These are phyloP conservation scores for Operophtera brumata DNA, from an alignment of 2,888 invertebrate genomes.

Conservation along the genomic window DNA sequence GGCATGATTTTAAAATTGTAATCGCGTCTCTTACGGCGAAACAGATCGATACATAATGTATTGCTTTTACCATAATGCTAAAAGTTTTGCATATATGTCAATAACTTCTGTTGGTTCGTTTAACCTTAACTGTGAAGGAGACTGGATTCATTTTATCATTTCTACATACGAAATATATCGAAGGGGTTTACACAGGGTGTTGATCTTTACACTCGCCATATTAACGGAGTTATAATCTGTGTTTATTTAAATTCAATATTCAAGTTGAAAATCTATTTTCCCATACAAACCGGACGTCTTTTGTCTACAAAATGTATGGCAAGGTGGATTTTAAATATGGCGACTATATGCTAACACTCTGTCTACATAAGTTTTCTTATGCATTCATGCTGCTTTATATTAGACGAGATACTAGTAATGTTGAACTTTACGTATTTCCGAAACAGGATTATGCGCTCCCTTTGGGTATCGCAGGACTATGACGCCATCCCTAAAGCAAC, in stretches of 20 bases:
- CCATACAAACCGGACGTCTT: background rate
- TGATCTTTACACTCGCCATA: too few relatives aligned
- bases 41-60: constrained; percentile 51
- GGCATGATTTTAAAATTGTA: constrained; percentile 54
- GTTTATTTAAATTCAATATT: too few relatives aligned
- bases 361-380: background rate
- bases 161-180: background rate
- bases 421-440: background rate
- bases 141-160: background rate
- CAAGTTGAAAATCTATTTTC: background rate
- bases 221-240: too few relatives aligned
- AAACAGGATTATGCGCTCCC: constrained; percentile 12
- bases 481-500: constrained; percentile 16
- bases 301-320: too few relatives aligned
- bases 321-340: background rate
- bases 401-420: background rate
- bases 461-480: constrained; percentile 3
- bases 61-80: constrained; percentile 41
- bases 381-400: background rate
- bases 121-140: constrained; percentile 17
- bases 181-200: background rate
- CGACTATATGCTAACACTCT: background rate
- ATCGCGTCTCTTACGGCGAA: constrained; percentile 40
- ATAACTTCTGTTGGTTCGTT: constrained; percentile 37
- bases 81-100: constrained; percentile 50